Evolutionary conservation across 2,113 vertebrate genomes (phyloP).

Genomic region (Felis chaus): DNA sequence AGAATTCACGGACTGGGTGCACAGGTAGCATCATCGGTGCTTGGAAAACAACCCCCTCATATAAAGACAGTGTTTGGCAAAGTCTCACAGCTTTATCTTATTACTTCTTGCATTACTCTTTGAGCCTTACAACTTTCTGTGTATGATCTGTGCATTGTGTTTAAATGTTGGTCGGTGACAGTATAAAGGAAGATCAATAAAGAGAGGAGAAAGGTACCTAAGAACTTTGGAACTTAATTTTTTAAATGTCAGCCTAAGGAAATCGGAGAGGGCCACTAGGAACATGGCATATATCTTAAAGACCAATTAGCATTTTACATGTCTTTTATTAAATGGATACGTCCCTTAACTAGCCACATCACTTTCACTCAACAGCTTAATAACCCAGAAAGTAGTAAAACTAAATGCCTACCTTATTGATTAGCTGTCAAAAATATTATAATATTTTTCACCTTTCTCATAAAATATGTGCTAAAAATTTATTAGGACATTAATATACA

Average conservation of each 20-base stretch:
- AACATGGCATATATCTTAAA: conserved; percentile 57
- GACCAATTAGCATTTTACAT: conserved; percentile 42
- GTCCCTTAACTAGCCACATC: conserved; percentile 44
- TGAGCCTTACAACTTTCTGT: conserved; percentile 26
- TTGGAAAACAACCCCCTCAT: not conserved
- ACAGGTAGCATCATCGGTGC: too few species aligned
- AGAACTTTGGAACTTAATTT: conserved; percentile 68
- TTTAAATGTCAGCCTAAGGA: conserved; percentile 68
- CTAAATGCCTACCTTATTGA: conserved; percentile 65
- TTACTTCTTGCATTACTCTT: not conserved
- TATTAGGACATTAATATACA: conserved; percentile 70
- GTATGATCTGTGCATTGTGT: conserved; percentile 40
- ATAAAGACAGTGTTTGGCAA: not conserved
- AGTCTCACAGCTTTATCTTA: not conserved
- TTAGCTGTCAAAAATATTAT: conserved; percentile 58
- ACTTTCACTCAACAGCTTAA: conserved; percentile 69
- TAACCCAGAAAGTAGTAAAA: conserved; percentile 74
- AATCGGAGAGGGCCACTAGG: conserved; percentile 45
- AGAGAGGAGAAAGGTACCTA: conserved; percentile 52
- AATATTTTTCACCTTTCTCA: conserved; percentile 69
- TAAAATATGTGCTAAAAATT: conserved; percentile 76
- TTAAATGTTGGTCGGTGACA: conserved; percentile 59
- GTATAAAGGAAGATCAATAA: conserved; percentile 69
- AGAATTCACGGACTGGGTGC: not conserved
- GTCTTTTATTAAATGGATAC: conserved; percentile 47